Base-by-base conservation (phyloP, 2,888 invertebrate species). In the Archips xylosteana region DNA sequence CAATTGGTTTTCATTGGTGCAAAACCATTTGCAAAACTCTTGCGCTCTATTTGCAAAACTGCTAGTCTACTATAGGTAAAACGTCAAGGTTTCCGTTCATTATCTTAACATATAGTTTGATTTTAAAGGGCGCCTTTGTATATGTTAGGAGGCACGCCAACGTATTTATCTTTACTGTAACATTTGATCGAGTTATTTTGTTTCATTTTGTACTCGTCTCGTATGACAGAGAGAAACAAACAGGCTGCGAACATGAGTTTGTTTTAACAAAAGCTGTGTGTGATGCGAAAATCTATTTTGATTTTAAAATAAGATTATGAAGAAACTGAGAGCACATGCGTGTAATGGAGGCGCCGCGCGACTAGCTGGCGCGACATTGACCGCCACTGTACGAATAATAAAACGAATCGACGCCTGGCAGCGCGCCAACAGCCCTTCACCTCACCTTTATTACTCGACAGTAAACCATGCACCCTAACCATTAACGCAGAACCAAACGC, bases 311-410 rank as follows among this genome's bases (percentile, higher is more conserved):
- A 83, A 78, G 86, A 85, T 79, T 82, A 85, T 77, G 77, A 57
- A 57, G 82, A 81, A 85, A 84, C 82, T 82, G 86, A 84, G 82
- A 87, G 85, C 89, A 90, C 88, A 91, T 90, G 91, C 89, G 85
- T 83, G 83, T 85, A 82, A 81, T 82, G 87, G 77, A 81, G 89
- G 89, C 91, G 90, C 89, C 88, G 87, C 73, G 60, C 86, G 82
- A 78, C 86, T 82, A 81, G 76, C 84, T 82, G 92, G 85, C 91
- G 93, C 93, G 94, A 93, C 94, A 94, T 92, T 93, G 94, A 94
- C 94, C 94, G 92, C 91, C 89, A 90, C 89, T 82, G 81, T 80
- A 89, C 89, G 92, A 90, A 92, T 92, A 92, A 94, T 93, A 93
- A 94, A 92, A 90, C 85, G 90, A 92, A 91, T 89, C 89, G 89